These are phyloP conservation scores for Enoplolaimus lenunculus DNA, from an alignment of 2,888 invertebrate genomes.

Conservation along the genomic window DNA sequence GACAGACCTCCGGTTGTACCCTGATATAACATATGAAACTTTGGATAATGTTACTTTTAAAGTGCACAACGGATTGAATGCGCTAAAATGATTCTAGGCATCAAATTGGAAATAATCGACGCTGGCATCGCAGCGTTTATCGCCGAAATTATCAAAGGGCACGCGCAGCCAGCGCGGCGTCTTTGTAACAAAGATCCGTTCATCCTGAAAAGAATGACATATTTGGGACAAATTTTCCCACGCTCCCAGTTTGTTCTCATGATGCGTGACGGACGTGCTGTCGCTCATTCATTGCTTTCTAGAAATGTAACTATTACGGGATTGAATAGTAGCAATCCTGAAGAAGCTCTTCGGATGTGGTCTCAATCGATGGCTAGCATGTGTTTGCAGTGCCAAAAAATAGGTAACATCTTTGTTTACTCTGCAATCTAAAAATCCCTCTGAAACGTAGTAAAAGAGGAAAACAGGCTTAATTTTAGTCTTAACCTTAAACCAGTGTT, in stretches of 20 bases:
- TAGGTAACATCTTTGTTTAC: no score
- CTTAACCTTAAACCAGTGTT: no score
- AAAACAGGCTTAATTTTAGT: no score
- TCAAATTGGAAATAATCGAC: no score
- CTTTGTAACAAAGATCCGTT: constrained; percentile 98
- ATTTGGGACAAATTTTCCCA: constrained; percentile 84
- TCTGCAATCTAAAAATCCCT: no score
- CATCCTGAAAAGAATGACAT: constrained; percentile 86
- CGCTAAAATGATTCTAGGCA: no score
- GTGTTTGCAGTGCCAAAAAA: constrained; percentile 75
- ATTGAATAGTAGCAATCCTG: constrained; percentile 80
- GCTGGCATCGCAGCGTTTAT: constrained; percentile 92
- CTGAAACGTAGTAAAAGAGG: no score
- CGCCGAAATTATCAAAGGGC: constrained; percentile 73
- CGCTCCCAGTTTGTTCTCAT: constrained; percentile 94
- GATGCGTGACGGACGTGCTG: constrained; percentile 93
- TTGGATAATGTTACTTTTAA: no score
- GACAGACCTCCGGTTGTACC: no score
- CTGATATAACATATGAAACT: no score
- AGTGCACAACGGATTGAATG: no score
- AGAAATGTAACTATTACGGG: constrained; percentile 75
- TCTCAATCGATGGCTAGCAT: constrained; percentile 83
- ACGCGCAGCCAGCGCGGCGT: constrained; percentile 59
- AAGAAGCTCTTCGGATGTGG: constrained; percentile 90
- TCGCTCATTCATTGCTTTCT: constrained; percentile 93